Evolutionary conservation across 2,113 vertebrate species (phyloP).

Genomic region (Fregetta grallaria): DNA sequence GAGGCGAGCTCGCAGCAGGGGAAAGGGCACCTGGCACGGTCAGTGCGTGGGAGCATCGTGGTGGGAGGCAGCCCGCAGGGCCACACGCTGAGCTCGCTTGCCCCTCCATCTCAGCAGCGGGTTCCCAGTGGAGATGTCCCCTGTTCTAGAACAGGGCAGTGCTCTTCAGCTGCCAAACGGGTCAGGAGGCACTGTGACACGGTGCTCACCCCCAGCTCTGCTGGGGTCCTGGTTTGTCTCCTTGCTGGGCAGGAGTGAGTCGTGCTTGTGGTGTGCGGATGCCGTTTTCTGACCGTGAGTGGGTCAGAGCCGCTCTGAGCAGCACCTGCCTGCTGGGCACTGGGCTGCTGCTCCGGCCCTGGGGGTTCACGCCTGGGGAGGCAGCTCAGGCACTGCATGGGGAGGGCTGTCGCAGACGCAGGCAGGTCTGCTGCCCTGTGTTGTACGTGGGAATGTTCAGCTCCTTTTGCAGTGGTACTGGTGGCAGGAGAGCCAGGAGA

Average conservation of each 20-base stretch:
- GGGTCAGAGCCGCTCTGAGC: neutral
- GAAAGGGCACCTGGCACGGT: rapidly evolving
- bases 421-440: neutral
- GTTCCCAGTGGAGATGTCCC: neutral
- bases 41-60: rapidly evolving
- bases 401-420: neutral
- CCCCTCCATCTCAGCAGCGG: rapidly evolving
- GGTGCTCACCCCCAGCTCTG: neutral
- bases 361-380: neutral
- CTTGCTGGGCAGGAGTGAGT: neutral
- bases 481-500: neutral
- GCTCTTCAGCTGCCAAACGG: rapidly evolving
- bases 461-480: neutral
- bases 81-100: rapidly evolving
- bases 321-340: neutral
- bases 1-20: no score
- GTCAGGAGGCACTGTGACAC: rapidly evolving
- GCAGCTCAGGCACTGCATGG: rapidly evolving
- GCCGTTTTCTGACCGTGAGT: rapidly evolving
- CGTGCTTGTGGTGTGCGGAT: neutral
- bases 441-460: neutral
- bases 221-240: neutral
- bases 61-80: rapidly evolving
- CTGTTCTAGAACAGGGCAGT: neutral
- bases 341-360: neutral